Base-by-base conservation (phyloP, 1,140 invertebrate species). In the Calephelis nemesis region DNA sequence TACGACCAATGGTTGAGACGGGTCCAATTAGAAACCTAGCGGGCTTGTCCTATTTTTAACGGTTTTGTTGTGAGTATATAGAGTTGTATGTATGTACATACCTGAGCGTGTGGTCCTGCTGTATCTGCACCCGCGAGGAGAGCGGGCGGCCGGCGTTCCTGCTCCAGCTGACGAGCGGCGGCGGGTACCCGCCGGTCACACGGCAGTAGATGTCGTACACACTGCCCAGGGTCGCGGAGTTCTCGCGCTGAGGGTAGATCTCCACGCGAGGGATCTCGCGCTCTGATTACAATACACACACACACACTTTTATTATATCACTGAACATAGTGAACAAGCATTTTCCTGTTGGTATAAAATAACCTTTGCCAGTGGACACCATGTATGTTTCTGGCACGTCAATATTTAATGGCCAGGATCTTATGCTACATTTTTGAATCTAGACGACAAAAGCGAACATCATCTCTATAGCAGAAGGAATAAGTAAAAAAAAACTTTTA, bases 171-270 rank as follows among this genome's bases (percentile, higher is more conserved):
- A 99, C 77, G 9, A 84, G 93, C 0, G 98, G 97, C 12, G 93
- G 73, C 3, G 98, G 98, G 47, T 95, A 95, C 7, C 98, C 98
- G 13, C 92, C 94, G 4, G 90, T 93, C 0, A 95, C 93, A 54
- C 95, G 91, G 84, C 98, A 99, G 74, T 97, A 96, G 47, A 98
- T 93, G 60, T 96, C 91, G 4, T 93, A 94, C 67, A 94, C 95
- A 7, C 93, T 93, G 50, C 97, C 97, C 8, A 94, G 81, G 0
- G 86, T 82, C 0, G 96, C 93, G 0, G 92, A 93, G 82, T 96
- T 94, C 9, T 93, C 89, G 9, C 92, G 89, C 63, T 92, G 85
- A 2, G 97, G 97, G 84, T 96, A 95, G 10, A 99, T 92, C 78
- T 96, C 95, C 65, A 99, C 87, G 49, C 91, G 82, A 6, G 98